Conservation (phyloP, 2,888 invertebrate genomes). For the Poecilus cupreus region DNA sequence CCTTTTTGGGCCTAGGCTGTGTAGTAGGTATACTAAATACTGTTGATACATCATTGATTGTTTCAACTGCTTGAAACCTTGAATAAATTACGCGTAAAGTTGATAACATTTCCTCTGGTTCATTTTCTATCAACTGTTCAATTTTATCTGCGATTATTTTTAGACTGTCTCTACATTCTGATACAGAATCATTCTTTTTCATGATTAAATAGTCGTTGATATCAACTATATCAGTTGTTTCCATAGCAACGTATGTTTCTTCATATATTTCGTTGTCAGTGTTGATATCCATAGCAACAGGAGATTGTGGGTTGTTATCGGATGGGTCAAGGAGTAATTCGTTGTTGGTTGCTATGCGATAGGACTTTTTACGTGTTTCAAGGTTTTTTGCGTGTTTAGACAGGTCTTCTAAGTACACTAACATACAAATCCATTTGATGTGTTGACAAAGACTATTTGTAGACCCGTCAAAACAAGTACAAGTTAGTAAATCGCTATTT, state of each 20-base stretch:
- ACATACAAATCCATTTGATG: background rate
- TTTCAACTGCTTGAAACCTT: background rate
- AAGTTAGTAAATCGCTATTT: slow-evolving; percentile 1
- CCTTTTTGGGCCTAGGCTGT: no score
- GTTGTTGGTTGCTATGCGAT: background rate
- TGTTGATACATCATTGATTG: background rate
- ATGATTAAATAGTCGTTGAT: background rate
- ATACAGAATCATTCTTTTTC: background rate
- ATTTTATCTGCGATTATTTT: background rate
- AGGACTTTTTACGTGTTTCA: background rate
- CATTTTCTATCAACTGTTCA: background rate
- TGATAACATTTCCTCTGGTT: slow-evolving; percentile 2
- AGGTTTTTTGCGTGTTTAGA: background rate
- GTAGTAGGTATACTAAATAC: slow-evolving; percentile 32
- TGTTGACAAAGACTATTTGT: background rate
- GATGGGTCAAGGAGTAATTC: background rate
- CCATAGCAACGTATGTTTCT: background rate
- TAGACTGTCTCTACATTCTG: background rate
- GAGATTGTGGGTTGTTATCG: background rate
- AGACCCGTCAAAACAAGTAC: background rate
- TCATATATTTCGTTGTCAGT: background rate
- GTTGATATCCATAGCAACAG: no score
- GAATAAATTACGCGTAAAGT: slow-evolving; percentile 7
- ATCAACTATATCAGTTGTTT: background rate
- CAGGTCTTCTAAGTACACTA: background rate